Conservation (phyloP, 2,113 vertebrate species). For the Erythrocebus patas region DNA sequence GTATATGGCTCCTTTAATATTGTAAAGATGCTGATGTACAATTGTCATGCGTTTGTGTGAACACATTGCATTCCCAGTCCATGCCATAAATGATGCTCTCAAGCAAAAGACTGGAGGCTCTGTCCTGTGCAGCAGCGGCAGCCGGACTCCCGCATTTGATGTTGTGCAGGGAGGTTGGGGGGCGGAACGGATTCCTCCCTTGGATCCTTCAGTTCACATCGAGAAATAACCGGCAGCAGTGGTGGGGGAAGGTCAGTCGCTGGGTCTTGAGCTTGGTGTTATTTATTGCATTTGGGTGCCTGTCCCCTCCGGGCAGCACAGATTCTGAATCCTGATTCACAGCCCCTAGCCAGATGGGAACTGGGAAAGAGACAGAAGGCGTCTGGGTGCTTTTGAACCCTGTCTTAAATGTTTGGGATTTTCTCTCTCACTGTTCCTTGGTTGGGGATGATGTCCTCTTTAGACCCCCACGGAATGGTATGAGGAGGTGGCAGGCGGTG, state of each 20-base stretch:
- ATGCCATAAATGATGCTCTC: conserved; percentile 84
- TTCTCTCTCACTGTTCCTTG: neutral
- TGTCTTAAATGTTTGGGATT: neutral
- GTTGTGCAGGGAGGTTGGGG: neutral
- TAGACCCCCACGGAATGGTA: neutral
- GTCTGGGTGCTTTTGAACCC: neutral
- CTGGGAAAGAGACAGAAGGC: neutral
- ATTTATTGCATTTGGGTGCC: conserved; percentile 69
- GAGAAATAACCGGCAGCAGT: rapidly evolving
- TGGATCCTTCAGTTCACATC: conserved; percentile 11
- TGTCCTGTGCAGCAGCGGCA: conserved; percentile 62
- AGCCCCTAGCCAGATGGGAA: neutral
- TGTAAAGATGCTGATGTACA: conserved; percentile 87
- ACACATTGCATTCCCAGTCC: conserved; percentile 83
- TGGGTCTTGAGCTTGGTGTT: neutral
- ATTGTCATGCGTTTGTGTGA: conserved; percentile 84
- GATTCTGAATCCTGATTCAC: neutral
- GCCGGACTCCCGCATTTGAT: neutral
- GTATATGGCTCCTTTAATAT: conserved; percentile 88
- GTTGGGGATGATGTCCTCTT: neutral
- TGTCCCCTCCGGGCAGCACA: neutral
- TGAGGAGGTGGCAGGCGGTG: neutral
- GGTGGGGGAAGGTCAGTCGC: neutral
- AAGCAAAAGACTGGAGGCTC: conserved; percentile 77
- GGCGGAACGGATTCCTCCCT: neutral